phyloP scores from a whole-genome alignment of 1,140 invertebrate species.

The Drosophila repletoides region DNA sequence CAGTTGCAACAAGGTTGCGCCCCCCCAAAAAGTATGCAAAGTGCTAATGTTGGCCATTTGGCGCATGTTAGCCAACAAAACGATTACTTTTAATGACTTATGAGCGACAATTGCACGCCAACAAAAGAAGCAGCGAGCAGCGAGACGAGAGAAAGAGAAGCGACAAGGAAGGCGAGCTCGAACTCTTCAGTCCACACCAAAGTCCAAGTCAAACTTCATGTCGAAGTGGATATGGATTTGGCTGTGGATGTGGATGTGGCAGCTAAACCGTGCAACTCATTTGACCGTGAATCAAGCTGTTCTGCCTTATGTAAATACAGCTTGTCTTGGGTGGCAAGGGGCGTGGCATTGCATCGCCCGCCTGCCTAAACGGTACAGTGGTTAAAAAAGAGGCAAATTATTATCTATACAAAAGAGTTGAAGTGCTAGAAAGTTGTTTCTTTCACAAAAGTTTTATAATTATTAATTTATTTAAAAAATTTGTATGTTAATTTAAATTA shows the following conservation, averaged over 20 bases:
- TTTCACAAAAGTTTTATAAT: too few relatives aligned
- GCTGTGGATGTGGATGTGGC: slow-evolving; percentile 1
- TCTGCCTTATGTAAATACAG: slow-evolving; percentile 27
- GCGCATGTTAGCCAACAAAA: slow-evolving; percentile 75
- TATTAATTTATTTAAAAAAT: too few relatives aligned
- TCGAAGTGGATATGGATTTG: background rate
- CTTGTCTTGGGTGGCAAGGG: slow-evolving; percentile 7
- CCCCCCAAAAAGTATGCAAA: slow-evolving; percentile 52
- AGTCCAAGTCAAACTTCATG: background rate
- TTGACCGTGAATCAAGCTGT: slow-evolving; percentile 61
- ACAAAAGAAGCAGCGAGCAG: background rate
- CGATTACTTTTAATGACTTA: slow-evolving; percentile 80
- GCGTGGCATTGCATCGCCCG: background rate
- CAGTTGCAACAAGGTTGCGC: slow-evolving; percentile 66
- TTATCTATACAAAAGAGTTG: too few relatives aligned
- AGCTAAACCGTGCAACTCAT: slow-evolving; percentile 47
- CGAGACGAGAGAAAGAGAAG: background rate
- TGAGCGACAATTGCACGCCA: slow-evolving; percentile 73
- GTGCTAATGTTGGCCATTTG: slow-evolving; percentile 74
- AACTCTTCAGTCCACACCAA: background rate
- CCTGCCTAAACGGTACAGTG: background rate
- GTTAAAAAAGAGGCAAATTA: too few relatives aligned
- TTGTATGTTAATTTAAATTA: too few relatives aligned
- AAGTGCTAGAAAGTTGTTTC: too few relatives aligned
- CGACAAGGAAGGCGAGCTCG: slow-evolving; percentile 6